Conservation (phyloP, 2,797 vertebrate genomes). For the Mycteria americana region DNA sequence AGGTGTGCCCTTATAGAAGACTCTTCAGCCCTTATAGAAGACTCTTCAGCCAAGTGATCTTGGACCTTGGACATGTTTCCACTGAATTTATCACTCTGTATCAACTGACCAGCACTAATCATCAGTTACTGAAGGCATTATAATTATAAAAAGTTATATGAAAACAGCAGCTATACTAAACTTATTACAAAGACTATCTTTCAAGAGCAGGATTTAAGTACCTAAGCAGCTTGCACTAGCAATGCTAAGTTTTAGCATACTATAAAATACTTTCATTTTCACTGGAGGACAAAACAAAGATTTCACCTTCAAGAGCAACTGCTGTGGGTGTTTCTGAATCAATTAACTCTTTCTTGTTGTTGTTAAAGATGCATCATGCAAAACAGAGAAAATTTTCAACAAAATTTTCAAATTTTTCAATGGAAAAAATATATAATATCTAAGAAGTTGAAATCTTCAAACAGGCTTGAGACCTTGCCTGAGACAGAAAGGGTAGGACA, state of each 20-base stretch:
- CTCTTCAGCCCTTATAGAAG: neutral
- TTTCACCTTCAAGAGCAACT: neutral
- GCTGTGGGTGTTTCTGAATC: neutral
- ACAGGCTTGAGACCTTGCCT: neutral
- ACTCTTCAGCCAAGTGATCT: neutral
- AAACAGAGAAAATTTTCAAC: neutral
- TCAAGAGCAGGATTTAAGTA: neutral
- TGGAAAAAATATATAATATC: neutral
- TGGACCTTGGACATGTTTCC: neutral
- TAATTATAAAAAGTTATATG: neutral
- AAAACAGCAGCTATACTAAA: neutral
- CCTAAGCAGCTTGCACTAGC: neutral
- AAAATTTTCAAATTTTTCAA: too few relatives aligned
- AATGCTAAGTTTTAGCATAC: neutral
- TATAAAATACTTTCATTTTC: neutral
- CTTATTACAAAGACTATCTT: neutral
- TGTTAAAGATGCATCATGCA: neutral
- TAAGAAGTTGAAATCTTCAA: neutral
- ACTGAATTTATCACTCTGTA: rapidly evolving
- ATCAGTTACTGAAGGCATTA: neutral
- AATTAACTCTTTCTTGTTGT: neutral
- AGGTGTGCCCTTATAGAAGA: neutral
- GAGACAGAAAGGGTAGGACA: neutral
- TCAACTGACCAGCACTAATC: neutral
- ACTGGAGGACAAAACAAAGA: neutral